A percentile compares a stretch with the other conserved stretches of the same genome.
Evolutionary conservation across 2,888 invertebrate genomes (phyloP).

Genomic region (Phragmatobia fuliginosa): DNA sequence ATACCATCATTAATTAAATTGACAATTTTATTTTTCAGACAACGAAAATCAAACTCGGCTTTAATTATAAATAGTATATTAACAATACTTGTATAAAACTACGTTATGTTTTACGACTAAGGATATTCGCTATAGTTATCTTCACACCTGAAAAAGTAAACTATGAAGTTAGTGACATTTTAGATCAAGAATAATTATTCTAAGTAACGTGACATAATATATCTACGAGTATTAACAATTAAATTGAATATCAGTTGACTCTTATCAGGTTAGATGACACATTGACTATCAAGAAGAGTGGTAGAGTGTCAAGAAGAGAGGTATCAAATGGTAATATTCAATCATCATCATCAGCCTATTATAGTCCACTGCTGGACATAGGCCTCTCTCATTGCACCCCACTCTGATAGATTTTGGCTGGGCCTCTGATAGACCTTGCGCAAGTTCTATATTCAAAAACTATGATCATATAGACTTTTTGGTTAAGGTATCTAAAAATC

Average conservation of each 20-base stretch:
- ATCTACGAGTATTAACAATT: not conserved
- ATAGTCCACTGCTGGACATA: too few relatives aligned
- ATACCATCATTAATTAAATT: too few relatives aligned
- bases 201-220: not conserved
- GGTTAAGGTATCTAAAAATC: too few relatives aligned
- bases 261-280: not conserved
- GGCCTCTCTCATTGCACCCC: too few relatives aligned
- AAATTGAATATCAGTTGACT: not conserved
- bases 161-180: not conserved
- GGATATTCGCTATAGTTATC: not conserved
- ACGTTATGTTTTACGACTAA: not conserved
- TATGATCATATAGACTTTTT: too few relatives aligned
- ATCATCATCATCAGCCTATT: too few relatives aligned
- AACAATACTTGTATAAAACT: conserved; percentile 8
- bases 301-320: too few relatives aligned
- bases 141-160: conserved; percentile 6
- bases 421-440: too few relatives aligned
- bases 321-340: too few relatives aligned
- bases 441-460: too few relatives aligned
- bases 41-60: not conserved
- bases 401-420: too few relatives aligned
- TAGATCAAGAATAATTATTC: not conserved
- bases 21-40: not conserved
- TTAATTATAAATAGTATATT: not conserved
- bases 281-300: too few relatives aligned